phyloP scores from a whole-genome alignment of 2,797 vertebrate species.

The Heteromormyrus szaboi region DNA sequence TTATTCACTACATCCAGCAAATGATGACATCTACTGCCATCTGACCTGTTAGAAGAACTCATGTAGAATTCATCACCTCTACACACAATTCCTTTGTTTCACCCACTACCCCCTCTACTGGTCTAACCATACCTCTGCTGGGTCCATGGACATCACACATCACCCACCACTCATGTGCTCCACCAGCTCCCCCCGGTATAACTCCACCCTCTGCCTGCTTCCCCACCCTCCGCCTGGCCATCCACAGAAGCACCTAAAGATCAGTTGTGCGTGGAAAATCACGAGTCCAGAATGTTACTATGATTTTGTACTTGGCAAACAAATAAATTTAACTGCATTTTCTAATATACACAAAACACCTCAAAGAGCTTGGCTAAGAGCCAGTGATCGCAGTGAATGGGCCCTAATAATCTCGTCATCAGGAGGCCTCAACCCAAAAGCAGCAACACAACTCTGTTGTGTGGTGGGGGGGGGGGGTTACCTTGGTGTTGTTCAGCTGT shows the following conservation, averaged over 20 bases:
- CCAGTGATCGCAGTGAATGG: not conserved
- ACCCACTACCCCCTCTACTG: not conserved
- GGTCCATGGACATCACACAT: not conserved
- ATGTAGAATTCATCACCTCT: not conserved
- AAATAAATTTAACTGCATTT: not conserved
- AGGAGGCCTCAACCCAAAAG: not conserved
- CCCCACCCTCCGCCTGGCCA: not conserved
- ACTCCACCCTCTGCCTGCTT: not conserved
- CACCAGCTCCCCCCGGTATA: not conserved
- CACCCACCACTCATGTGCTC: not conserved
- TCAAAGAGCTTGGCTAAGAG: not conserved
- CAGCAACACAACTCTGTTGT: not conserved
- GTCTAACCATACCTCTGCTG: not conserved
- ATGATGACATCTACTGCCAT: not conserved
- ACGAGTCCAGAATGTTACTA: not conserved
- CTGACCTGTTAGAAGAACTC: not conserved
- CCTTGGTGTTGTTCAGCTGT: constrained; percentile 89
- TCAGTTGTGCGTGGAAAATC: not conserved
- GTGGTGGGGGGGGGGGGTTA: constrained; percentile 44
- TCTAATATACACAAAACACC: not conserved
- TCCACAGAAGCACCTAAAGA: not conserved
- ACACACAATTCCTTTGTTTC: not conserved
- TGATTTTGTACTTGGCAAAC: not conserved
- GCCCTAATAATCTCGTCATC: not conserved
- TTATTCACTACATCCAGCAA: not conserved